Evolutionary conservation across 2,888 invertebrate genomes (phyloP).

Genomic region (Cynaeus angustus): DNA sequence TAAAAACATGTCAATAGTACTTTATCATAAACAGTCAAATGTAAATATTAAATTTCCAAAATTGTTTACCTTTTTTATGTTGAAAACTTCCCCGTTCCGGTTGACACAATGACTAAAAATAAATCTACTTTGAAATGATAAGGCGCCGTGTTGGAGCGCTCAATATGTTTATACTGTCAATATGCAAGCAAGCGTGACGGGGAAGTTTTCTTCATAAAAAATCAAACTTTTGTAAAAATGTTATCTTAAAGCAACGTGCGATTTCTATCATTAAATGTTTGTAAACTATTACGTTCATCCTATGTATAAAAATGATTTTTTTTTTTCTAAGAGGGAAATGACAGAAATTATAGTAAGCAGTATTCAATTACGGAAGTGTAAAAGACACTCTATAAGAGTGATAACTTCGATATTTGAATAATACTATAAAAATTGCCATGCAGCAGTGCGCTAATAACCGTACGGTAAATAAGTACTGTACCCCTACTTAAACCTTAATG

Average conservation of each 20-base stretch:
- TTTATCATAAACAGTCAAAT: conserved; percentile 66
- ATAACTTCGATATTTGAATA: conserved; percentile 50
- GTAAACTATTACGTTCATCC: conserved; percentile 58
- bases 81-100: conserved; percentile 13
- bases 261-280: conserved; percentile 57
- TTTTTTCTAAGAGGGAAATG: conserved; percentile 36
- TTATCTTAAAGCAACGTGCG: conserved; percentile 59
- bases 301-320: conserved; percentile 51
- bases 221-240: conserved; percentile 51
- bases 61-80: conserved; percentile 48
- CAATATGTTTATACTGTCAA: background rate
- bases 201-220: conserved; percentile 10
- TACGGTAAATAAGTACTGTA: conserved; percentile 49
- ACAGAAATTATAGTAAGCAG: conserved; percentile 29
- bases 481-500: conserved; percentile 48
- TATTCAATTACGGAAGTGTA: conserved; percentile 41
- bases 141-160: background rate
- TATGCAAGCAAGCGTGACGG: background rate
- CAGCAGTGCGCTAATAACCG: conserved; percentile 45
- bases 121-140: conserved; percentile 3
- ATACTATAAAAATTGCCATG: conserved; percentile 39
- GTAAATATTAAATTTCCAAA: conserved; percentile 62
- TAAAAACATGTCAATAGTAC: conserved; percentile 66
- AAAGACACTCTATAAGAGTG: conserved; percentile 57
- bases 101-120: conserved; percentile 2